Conservation (phyloP, 2,113 vertebrate species). For the Gobius niger region DNA sequence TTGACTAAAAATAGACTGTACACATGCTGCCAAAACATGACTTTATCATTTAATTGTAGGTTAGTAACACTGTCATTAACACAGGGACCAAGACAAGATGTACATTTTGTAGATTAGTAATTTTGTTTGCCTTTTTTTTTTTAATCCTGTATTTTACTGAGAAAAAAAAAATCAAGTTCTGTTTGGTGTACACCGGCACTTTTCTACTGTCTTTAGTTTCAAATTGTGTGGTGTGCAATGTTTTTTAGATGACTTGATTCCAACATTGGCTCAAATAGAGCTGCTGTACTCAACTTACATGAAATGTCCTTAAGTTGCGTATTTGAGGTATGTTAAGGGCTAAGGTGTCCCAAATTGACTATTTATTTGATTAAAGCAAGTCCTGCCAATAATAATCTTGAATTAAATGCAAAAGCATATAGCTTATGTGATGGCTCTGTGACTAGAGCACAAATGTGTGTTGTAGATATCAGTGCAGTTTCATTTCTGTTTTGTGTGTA, state of each 20-base stretch:
- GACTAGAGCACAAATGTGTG: neutral
- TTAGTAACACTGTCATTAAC: conserved; percentile 45
- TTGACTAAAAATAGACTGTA: no score
- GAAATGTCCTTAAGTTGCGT: conserved; percentile 3
- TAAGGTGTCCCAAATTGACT: neutral
- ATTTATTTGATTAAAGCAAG: neutral
- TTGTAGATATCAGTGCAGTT: conserved; percentile 15
- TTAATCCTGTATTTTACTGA: no score
- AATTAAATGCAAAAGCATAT: conserved; percentile 6
- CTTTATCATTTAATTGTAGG: conserved; percentile 12
- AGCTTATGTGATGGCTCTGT: neutral
- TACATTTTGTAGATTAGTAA: conserved; percentile 71
- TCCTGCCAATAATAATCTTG: neutral
- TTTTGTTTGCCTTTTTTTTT: conserved; percentile 54
- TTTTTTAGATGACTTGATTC: conserved; percentile 6
- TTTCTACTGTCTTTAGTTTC: neutral
- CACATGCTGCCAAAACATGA: conserved; percentile 18
- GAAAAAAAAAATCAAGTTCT: neutral
- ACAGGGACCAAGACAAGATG: conserved; percentile 76
- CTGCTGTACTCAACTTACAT: neutral
- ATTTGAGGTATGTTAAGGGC: neutral
- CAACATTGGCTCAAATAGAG: neutral
- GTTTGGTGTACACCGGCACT: neutral
- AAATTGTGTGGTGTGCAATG: conserved; percentile 17
- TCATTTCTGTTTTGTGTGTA: conserved; percentile 63